Base-by-base conservation (phyloP, 1,140 invertebrate species). In the Brevipalpus yothersi region DNA sequence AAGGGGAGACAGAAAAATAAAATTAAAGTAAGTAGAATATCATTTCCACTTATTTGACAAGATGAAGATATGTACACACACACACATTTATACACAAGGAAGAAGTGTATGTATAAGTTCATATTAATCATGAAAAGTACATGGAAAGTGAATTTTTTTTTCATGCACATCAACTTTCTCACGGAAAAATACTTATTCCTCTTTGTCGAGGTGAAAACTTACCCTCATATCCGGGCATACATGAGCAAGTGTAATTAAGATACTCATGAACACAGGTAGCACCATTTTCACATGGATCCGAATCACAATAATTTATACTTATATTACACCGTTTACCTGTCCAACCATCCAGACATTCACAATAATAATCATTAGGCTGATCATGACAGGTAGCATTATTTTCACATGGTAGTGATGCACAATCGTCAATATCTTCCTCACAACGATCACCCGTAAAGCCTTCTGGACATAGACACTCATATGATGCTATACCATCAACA, bases 361-460 rank as follows among this genome's bases (percentile, higher is more conserved):
- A 63, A 23, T 13, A 49, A 56, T 17, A 95, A 40, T 82, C 86
- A 65, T 87, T 77, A 0, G 89, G 76, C 61, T 82, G 72, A 69
- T 67, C 56, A 15, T 91, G 88, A 70, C 89, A 93, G 5, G 82
- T 82, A 10, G 88, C 89, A 0, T 83, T 83, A 68, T 92, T 87
- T 61, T 81, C 78, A 64, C 89, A 94, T 0, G 87, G 86, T 42
- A 58, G 63, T 40, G 59, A 64, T 61, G 84, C 85, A 68, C 88
- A 93, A 65, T 92, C 87, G 67, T 93, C 88, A 1, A 86, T 92
- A 67, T 95, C 94, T 43, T 83, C 81, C 15, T 86, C 80, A 69
- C 91, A 96, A 67, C 91, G 84, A 19, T 80, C 75, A 12, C 92
- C 92, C 69, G 89, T 86, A 70, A 92, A 96, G 0, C 92, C 92